These are phyloP conservation scores for Hypanus sabinus DNA, from an alignment of 2,113 vertebrate species.

Conservation along the genomic window DNA sequence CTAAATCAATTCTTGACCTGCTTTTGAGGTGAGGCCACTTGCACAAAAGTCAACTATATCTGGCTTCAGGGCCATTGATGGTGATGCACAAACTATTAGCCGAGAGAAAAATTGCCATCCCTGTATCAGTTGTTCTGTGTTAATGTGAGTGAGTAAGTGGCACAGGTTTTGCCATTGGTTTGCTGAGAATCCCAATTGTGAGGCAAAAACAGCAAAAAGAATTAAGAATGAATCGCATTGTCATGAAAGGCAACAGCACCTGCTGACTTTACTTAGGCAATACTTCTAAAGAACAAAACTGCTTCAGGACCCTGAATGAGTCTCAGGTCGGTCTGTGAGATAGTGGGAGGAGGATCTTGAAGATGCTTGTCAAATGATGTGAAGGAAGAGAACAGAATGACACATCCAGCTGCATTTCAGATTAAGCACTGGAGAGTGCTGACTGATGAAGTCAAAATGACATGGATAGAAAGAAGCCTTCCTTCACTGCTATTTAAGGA, in stretches of 20 bases:
- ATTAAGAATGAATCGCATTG: not conserved
- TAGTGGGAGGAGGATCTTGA: not conserved
- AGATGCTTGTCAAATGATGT: not conserved
- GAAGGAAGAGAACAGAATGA: not conserved
- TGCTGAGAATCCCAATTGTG: not conserved
- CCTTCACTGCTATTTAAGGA: not conserved
- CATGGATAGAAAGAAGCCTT: not conserved
- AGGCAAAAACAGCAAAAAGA: not conserved
- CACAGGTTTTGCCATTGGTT: not conserved
- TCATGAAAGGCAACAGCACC: not conserved
- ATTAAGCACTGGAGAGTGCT: not conserved
- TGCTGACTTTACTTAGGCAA: not conserved
- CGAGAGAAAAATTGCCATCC: not conserved
- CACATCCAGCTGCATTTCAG: not conserved
- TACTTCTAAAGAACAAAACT: not conserved
- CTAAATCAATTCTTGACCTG: too few relatives aligned
- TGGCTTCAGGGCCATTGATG: not conserved
- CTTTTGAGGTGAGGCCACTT: not conserved
- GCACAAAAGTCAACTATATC: not conserved
- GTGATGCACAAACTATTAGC: not conserved
- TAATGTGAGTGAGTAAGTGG: not conserved
- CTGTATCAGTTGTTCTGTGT: not conserved
- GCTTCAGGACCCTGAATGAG: not conserved
- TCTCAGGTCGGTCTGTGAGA: not conserved
- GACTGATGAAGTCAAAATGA: not conserved